A percentile compares a stretch with the other conserved stretches of the same genome.
Evolutionary conservation across 2,888 invertebrate species (phyloP).

Genomic region (Cryptus viduatorius): DNA sequence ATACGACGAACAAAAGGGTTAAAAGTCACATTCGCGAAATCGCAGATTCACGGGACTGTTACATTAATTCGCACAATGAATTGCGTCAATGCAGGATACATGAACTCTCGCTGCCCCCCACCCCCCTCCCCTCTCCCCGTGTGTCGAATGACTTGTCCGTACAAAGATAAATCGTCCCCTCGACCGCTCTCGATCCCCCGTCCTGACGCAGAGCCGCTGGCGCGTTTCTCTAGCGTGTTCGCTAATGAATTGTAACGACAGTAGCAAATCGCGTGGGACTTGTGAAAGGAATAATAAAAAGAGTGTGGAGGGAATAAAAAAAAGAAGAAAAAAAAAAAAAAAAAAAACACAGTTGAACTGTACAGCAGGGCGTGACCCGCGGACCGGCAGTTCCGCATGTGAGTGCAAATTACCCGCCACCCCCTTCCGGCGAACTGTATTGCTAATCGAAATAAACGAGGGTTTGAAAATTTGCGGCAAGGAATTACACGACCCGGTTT

Average conservation of each 20-base stretch:
- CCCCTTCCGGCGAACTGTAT: constrained; percentile 50
- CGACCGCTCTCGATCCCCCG: constrained; percentile 50
- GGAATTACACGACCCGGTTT: constrained; percentile 55
- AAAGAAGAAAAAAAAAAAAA: constrained; percentile 71
- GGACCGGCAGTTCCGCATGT: constrained; percentile 47
- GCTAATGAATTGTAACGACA: constrained; percentile 79
- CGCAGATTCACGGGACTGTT: constrained; percentile 10
- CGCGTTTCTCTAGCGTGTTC: constrained; percentile 69
- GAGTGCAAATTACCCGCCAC: constrained; percentile 62
- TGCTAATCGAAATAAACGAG: constrained; percentile 68
- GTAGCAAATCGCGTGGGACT: constrained; percentile 72
- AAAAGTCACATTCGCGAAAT: not conserved
- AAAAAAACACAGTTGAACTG: constrained; percentile 70
- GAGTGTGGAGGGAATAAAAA: constrained; percentile 17
- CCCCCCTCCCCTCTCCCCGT: not conserved
- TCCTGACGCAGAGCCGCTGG: constrained; percentile 55
- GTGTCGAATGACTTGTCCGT: constrained; percentile 58
- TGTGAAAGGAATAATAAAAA: constrained; percentile 60
- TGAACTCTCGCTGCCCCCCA: not conserved
- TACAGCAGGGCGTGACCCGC: constrained; percentile 62
- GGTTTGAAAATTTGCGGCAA: constrained; percentile 52
- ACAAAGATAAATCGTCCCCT: constrained; percentile 60
- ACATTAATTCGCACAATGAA: constrained; percentile 57
- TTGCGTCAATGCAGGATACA: constrained; percentile 58
- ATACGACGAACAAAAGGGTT: not conserved